phyloP scores from a whole-genome alignment of 2,797 vertebrate species.

The Leucoraja ocellata region DNA sequence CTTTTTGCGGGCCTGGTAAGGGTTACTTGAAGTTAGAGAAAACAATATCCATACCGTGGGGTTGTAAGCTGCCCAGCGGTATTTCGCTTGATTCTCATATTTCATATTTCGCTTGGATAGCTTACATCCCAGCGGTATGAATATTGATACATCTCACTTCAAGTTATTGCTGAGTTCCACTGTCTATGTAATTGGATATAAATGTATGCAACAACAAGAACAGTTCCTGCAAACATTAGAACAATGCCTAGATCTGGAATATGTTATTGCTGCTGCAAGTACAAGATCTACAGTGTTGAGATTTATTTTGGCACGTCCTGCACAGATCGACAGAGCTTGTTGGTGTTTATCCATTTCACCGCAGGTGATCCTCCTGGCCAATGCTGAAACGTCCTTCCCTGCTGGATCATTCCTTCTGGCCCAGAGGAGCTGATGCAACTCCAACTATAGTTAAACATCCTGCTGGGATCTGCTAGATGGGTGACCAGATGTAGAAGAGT shows the following conservation, averaged over 20 bases:
- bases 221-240: neutral
- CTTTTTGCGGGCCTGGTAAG: no score
- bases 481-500: constrained; percentile 1
- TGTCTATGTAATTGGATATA: no score
- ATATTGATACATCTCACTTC: no score
- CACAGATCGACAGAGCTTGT: neutral
- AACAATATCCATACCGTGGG: no score
- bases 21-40: no score
- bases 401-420: no score
- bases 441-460: neutral
- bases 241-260: neutral
- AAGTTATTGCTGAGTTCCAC: no score
- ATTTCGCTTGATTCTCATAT: no score
- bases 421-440: neutral
- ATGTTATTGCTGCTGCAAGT: neutral
- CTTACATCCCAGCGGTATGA: no score
- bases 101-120: no score
- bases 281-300: neutral
- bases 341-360: neutral
- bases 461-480: neutral
- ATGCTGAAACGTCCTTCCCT: constrained; percentile 10
- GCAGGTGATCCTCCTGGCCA: constrained; percentile 15
- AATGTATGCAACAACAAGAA: neutral
- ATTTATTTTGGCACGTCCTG: neutral
- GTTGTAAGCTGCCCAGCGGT: no score